Evolutionary conservation across 2,888 invertebrate species (phyloP), one percentile per base, ranked within the genome.

Genomic region (Scelioninae gen. 2): DNA sequence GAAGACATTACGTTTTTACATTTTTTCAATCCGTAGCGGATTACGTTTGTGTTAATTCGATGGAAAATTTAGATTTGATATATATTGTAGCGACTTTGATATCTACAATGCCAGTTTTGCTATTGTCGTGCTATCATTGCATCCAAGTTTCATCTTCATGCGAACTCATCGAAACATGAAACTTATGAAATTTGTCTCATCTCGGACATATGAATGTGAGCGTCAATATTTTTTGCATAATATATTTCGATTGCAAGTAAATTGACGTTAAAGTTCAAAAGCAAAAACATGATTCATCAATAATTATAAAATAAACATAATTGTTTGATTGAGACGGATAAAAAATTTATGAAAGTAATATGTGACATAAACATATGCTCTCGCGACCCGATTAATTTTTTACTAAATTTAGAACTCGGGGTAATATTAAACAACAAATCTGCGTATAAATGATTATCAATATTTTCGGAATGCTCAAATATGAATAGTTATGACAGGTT

Each of bases 1-100:
- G n/a, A n/a, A n/a, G n/a, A n/a, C n/a, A n/a, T n/a, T n/a, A n/a
- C n/a, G n/a, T n/a, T n/a, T n/a, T n/a, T n/a, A n/a, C n/a, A n/a
- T n/a, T n/a, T n/a, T n/a, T n/a, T n/a, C n/a, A n/a, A n/a, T n/a
- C n/a, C n/a, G n/a, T n/a, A n/a, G n/a, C n/a, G n/a, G n/a, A n/a
- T 28, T 45, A 43, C 31, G 37, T 33, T 57, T 19, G 28, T 18
- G 43, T 57, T 57, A 33, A 43, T 41, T 22, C 31, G 43, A 31
- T 45, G 43, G 57, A 33, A 57, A 57, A 57, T 57, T 13, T 57
- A 16, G 43, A 57, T 57, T 57, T 19, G 13, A 45, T 43, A n/a
- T 18, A 33, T 43, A 19, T 46, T 31, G 46, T 31, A 35, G 15
- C 22, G 25, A 35, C 46, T 22, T 60, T 46, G 37, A 60, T 60